These are phyloP conservation scores for Acrossocheilus fasciatus DNA, from an alignment of 2,797 vertebrate species.

Conservation along the genomic window DNA sequence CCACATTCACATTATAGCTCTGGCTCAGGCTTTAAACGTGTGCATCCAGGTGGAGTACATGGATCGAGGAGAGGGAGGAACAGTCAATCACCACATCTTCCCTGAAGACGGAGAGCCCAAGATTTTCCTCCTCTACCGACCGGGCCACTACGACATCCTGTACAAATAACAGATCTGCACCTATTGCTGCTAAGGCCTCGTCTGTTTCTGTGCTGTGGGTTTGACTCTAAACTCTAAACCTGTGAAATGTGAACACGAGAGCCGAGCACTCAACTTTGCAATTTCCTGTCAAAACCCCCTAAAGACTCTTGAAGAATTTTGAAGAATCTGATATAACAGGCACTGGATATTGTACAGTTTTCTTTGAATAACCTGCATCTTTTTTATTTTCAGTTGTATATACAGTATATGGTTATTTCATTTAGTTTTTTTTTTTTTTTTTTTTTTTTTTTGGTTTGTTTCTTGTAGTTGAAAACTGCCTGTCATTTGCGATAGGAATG, in stretches of 20 bases:
- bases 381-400: constrained; percentile 19
- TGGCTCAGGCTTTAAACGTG: constrained; percentile 90
- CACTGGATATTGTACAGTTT: constrained; percentile 64
- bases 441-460: not conserved
- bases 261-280: constrained; percentile 32
- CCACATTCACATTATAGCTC: constrained; percentile 97
- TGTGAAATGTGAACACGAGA: constrained; percentile 57
- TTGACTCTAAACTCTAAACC: constrained; percentile 48
- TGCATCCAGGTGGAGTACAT: constrained; percentile 97
- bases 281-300: constrained; percentile 34
- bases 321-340: constrained; percentile 54
- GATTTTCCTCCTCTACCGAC: constrained; percentile 94
- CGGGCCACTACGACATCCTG: constrained; percentile 95
- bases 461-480: constrained; percentile 31
- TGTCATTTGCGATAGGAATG: constrained; percentile 48
- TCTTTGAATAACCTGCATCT: constrained; percentile 42
- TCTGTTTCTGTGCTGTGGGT: constrained; percentile 42
- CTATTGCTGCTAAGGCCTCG: constrained; percentile 31
- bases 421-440: not conserved
- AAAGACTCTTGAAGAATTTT: constrained; percentile 35
- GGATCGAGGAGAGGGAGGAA: constrained; percentile 92
- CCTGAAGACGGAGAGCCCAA: constrained; percentile 92
- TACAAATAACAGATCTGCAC: constrained; percentile 85
- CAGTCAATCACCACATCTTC: constrained; percentile 93
- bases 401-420: constrained; percentile 19